Evolutionary conservation across 2,797 vertebrate genomes (phyloP).

Genomic region (Centroberyx gerrardi): DNA sequence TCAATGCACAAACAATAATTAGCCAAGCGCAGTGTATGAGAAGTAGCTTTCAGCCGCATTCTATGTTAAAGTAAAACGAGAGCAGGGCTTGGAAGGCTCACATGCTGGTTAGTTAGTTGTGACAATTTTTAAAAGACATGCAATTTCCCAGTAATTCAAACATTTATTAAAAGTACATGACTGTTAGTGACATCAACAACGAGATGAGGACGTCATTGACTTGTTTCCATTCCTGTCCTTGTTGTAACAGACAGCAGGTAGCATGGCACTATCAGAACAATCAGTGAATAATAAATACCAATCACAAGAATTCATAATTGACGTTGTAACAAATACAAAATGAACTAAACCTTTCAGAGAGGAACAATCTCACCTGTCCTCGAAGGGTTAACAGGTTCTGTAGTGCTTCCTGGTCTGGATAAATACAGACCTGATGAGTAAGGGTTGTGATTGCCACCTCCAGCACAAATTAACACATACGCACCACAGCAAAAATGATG

Average conservation of each 20-base stretch:
- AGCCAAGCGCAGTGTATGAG: conserved; percentile 38
- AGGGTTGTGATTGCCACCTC: conserved; percentile 48
- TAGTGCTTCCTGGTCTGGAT: conserved; percentile 27
- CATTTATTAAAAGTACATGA: no score
- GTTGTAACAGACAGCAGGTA: neutral
- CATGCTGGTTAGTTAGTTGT: no score
- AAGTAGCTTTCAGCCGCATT: conserved; percentile 4
- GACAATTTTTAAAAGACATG: neutral
- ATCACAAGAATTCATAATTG: neutral
- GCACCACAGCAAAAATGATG: conserved; percentile 46
- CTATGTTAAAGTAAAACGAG: conserved; percentile 4
- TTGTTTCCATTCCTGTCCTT: no score
- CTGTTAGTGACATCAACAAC: no score
- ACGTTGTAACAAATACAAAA: neutral
- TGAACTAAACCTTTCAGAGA: neutral
- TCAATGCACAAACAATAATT: conserved; percentile 22
- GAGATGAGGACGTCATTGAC: no score
- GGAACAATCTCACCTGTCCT: neutral
- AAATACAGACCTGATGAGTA: conserved; percentile 19
- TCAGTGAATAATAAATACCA: neutral
- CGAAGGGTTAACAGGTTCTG: neutral
- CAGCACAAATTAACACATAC: conserved; percentile 48
- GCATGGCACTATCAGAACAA: neutral
- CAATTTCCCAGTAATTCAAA: no score
- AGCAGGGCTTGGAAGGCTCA: neutral